These are phyloP conservation scores for Drosophila nigromelanica DNA, from an alignment of 1,140 invertebrate species.

Conservation along the genomic window DNA sequence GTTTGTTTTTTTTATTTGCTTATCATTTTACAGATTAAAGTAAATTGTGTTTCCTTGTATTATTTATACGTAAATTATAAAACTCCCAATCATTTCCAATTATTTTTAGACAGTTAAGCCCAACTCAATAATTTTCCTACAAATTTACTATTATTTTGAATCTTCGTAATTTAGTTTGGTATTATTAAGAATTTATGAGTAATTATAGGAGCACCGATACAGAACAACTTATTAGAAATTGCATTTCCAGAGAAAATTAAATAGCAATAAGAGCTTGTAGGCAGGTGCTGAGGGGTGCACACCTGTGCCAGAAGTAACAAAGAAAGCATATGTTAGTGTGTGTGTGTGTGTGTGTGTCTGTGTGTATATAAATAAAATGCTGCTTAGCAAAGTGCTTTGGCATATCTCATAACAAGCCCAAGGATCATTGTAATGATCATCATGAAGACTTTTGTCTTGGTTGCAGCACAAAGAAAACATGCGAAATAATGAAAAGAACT, in stretches of 20 bases:
- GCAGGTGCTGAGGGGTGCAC: conserved; percentile 6
- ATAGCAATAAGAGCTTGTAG: neutral
- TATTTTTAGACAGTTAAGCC: no score
- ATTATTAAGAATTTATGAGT: conserved; percentile 7
- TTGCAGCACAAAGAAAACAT: conserved; percentile 41
- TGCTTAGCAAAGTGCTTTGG: conserved; percentile 60
- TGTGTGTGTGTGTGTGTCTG: neutral
- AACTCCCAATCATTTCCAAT: no score
- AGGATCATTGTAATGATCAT: conserved; percentile 63
- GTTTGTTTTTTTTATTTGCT: no score
- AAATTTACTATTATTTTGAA: no score
- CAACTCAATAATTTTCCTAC: no score
- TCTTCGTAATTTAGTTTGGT: neutral
- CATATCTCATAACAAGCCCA: conserved; percentile 71
- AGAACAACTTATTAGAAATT: conserved; percentile 6
- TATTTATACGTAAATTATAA: no score
- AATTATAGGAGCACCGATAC: neutral
- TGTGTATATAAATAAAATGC: conserved; percentile 22
- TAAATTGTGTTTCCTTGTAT: no score
- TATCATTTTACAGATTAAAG: no score
- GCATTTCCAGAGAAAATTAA: conserved; percentile 16
- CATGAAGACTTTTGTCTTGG: conserved; percentile 44
- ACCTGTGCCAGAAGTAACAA: conserved; percentile 45
- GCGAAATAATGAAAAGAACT: conserved; percentile 55
- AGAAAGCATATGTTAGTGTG: conserved; percentile 36